phyloP scores from a whole-genome alignment of 2,113 vertebrate genomes.

The Xerus inauris region DNA sequence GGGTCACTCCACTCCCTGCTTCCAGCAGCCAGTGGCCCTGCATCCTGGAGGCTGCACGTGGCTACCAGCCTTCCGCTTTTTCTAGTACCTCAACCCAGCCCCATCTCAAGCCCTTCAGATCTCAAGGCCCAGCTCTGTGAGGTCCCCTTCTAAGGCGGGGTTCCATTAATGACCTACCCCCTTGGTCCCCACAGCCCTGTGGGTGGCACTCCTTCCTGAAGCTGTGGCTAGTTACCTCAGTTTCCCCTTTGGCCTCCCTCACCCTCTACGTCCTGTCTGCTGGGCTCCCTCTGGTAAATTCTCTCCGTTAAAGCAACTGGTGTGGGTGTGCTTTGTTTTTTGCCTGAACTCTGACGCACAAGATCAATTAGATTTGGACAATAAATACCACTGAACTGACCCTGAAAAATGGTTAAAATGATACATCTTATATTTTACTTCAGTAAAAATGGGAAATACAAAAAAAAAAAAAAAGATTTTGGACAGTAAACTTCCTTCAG shows the following conservation, averaged over 20 bases:
- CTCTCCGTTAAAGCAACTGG: neutral
- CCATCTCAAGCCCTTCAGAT: no score
- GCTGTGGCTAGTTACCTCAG: neutral
- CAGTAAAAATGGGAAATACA: no score
- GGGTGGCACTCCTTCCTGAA: neutral
- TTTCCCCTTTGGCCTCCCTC: neutral
- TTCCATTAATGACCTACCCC: neutral
- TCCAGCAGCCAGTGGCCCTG: neutral
- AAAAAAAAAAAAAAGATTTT: no score
- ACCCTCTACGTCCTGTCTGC: neutral
- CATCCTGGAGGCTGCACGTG: neutral
- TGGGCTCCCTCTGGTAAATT: neutral
- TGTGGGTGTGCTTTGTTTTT: neutral
- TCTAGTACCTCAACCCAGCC: neutral
- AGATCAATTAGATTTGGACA: neutral
- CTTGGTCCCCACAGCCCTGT: neutral
- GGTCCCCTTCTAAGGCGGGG: neutral
- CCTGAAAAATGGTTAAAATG: no score
- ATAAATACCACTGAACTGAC: no score
- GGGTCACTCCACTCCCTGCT: no score
- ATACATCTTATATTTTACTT: no score
- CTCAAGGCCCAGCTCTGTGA: neutral
- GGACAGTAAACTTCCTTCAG: neutral
- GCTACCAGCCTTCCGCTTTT: neutral
- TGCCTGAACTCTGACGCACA: neutral